Base-by-base conservation (phyloP, 1,140 invertebrate species). In the Aculops lycopersici region DNA sequence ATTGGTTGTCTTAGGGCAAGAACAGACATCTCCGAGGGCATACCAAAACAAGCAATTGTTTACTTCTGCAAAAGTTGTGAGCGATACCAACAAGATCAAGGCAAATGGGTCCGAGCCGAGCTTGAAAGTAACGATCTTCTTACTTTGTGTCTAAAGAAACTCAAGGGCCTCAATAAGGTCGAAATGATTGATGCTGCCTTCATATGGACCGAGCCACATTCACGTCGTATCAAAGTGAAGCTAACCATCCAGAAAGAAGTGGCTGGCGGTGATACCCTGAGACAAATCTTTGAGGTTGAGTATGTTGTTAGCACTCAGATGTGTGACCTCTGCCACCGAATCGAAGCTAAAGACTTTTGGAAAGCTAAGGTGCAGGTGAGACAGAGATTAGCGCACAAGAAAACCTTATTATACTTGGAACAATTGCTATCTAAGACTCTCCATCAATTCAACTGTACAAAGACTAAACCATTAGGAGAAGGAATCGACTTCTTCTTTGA, bases 171-270 rank as follows among this genome's bases (percentile, higher is more conserved):
- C 1, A 79, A 73, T 48, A 70, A 73, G 55, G 74, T 90, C 8
- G 51, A 61, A 21, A 58, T 97, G 3, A 64, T 92, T 36, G 86
- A 97, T 68, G 90, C 92, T 39, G 70, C 72, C 4, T 98, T 98
- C 63, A 66, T 92, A 3, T 98, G 90, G 88, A 98, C 90, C 21
- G 92, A 98, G 54, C 84, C 90, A 41, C 90, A 98, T 65, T 97
- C 88, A 0, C 88, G 84, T 58, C 66, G 90, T 44, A 70, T 97
- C 19, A 97, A 95, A 63, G 72, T 94, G 0, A 94, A 95, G 61
- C 54, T 98, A 38, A 88, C 79, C 3, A 71, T 98, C n/a, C 83
- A 95, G 55, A 83, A 76, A 45, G 84, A 97, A 65, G 76, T 65
- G 14, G 48, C 59, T 46, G 57, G 59, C 42, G 57, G 60, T 31